Evolutionary conservation across 53 echinoderm and acorn worm genomes (phyloP).

Genomic region (Temnopleurus reevesii): DNA sequence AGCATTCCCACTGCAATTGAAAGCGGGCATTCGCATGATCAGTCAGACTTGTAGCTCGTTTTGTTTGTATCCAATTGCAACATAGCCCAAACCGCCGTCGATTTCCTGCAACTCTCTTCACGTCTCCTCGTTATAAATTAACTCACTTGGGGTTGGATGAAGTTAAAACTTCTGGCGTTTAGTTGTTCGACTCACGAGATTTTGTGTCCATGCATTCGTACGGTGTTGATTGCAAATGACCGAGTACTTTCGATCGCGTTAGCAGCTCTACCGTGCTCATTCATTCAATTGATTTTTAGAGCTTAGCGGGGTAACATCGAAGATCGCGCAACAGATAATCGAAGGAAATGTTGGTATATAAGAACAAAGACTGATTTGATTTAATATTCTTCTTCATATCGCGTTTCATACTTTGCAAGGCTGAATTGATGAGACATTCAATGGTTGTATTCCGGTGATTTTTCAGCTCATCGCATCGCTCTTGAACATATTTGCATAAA

Average conservation of each 20-base stretch:
- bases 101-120: neutral
- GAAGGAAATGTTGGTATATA: too few relatives aligned
- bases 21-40: conserved; percentile 2
- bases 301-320: neutral
- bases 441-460: neutral
- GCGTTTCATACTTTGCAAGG: too few relatives aligned
- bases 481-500: neutral
- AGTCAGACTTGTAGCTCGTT: neutral
- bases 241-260: neutral
- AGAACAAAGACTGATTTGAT: too few relatives aligned
- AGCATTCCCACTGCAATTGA: neutral
- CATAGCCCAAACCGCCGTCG: neutral
- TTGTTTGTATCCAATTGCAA: conserved; percentile 42
- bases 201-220: too few relatives aligned
- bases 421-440: neutral
- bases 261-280: neutral
- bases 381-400: too few relatives aligned
- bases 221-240: neutral
- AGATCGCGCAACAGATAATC: neutral
- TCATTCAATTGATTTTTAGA: neutral
- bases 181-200: neutral
- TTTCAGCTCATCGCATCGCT: neutral
- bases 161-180: conserved; percentile 32
- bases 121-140: conserved; percentile 30
- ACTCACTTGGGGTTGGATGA: neutral